Conservation (phyloP, 2,797 vertebrate genomes). For the Anniella stebbinsi region DNA sequence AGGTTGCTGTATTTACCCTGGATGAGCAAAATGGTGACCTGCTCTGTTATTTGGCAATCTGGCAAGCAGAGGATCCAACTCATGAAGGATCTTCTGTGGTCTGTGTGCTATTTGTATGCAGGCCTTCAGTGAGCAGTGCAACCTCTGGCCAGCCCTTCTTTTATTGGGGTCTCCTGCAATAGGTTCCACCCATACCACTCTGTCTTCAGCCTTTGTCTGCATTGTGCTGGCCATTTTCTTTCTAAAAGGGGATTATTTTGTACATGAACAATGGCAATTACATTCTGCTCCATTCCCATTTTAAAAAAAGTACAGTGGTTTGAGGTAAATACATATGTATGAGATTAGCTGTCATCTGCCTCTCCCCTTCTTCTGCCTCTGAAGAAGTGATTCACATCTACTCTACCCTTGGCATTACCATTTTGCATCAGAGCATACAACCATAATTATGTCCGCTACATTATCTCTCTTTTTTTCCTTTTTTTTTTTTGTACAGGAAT, state of each 20-base stretch:
- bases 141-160: neutral
- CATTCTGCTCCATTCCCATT: neutral
- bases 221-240: neutral
- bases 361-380: slow-evolving; percentile 64
- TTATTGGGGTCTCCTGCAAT: neutral
- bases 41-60: neutral
- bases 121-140: neutral
- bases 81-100: neutral
- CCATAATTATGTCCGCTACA: slow-evolving; percentile 78
- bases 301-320: slow-evolving; percentile 21
- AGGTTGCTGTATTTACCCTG: neutral
- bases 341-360: slow-evolving; percentile 72
- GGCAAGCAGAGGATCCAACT: neutral
- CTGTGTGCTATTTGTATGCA: neutral
- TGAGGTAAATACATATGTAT: slow-evolving; percentile 56
- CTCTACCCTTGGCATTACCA: slow-evolving; percentile 75
- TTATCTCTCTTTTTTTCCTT: neutral
- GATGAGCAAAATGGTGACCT: neutral
- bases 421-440: slow-evolving; percentile 77
- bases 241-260: slow-evolving; percentile 7
- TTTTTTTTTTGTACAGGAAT: slow-evolving; percentile 53
- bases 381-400: slow-evolving; percentile 81
- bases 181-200: too few relatives aligned
- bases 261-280: neutral
- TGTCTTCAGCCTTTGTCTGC: neutral